A percentile compares a stretch with the other conserved stretches of the same genome.
phyloP scores from a whole-genome alignment of 2,888 invertebrate species.

The Eristalis arbustorum region DNA sequence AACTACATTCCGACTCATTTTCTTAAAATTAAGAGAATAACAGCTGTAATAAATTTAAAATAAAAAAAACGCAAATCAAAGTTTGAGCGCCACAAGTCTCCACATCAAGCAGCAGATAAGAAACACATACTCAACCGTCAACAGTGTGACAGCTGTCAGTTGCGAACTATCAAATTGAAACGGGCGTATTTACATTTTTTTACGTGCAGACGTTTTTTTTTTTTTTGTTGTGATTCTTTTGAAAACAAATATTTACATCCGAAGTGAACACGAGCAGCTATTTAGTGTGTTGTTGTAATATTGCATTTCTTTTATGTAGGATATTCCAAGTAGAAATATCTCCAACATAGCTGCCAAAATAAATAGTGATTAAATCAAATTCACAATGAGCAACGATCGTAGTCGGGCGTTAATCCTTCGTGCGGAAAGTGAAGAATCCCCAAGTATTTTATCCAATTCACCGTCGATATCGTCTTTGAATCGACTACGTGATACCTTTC shows the following conservation, averaged over 20 bases:
- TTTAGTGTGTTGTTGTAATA: neutral
- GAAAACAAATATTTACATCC: constrained; percentile 32
- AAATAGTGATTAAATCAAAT: constrained; percentile 6
- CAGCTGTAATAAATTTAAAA: no score
- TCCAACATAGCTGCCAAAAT: constrained; percentile 26
- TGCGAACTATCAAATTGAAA: neutral
- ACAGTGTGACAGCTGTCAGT: neutral
- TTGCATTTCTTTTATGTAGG: constrained; percentile 6
- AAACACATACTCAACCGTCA: neutral
- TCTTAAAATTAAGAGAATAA: no score
- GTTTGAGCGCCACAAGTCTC: constrained; percentile 56
- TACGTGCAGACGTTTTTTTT: constrained; percentile 34
- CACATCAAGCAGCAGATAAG: constrained; percentile 1
- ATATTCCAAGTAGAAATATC: neutral
- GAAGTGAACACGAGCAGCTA: constrained; percentile 19
- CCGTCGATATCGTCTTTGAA: constrained; percentile 82
- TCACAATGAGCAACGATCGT: constrained; percentile 75
- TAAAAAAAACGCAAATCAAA: neutral
- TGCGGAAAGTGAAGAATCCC: constrained; percentile 77
- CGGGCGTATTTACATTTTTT: constrained; percentile 68
- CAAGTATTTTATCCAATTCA: constrained; percentile 78
- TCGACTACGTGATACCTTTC: constrained; percentile 78
- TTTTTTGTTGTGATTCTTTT: constrained; percentile 44
- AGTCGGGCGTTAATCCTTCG: constrained; percentile 76
- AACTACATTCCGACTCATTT: no score